Conservation (phyloP, 1,140 invertebrate species). For the Sitodiplosis mosellana region DNA sequence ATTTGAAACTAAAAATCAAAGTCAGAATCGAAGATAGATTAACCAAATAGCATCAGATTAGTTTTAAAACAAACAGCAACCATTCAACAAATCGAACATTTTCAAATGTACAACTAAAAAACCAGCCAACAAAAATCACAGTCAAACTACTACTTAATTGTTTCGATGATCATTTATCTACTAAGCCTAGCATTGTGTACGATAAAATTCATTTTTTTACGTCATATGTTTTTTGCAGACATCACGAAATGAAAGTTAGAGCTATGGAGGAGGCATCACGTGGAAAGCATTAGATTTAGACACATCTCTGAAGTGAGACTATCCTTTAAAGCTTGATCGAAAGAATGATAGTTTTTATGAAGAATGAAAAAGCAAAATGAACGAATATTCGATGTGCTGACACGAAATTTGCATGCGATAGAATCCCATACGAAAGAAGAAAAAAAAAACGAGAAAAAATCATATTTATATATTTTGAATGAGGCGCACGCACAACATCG, state of each 20-base stretch:
- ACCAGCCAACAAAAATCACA: background rate
- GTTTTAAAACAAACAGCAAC: no score
- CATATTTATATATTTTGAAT: no score
- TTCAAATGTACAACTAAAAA: background rate
- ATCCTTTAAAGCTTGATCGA: background rate
- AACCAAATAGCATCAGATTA: no score
- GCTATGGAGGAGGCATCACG: slow-evolving; percentile 54
- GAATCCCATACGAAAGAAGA: no score
- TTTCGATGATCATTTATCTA: background rate
- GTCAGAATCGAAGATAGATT: no score
- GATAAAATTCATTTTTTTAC: background rate
- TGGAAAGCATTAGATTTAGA: slow-evolving; percentile 18
- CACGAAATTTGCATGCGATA: no score
- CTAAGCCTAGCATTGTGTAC: background rate
- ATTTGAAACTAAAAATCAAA: no score
- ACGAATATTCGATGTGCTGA: no score
- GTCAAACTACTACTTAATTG: background rate
- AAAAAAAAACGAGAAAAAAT: no score
- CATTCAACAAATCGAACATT: background rate
- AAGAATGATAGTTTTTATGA: no score
- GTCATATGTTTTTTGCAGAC: slow-evolving; percentile 19
- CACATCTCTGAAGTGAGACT: background rate
- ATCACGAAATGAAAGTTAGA: slow-evolving; percentile 53
- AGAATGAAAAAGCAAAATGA: no score
- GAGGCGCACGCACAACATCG: no score